Evolutionary conservation across 2,113 vertebrate species (phyloP).

Genomic region (Atlantisia rogersi): DNA sequence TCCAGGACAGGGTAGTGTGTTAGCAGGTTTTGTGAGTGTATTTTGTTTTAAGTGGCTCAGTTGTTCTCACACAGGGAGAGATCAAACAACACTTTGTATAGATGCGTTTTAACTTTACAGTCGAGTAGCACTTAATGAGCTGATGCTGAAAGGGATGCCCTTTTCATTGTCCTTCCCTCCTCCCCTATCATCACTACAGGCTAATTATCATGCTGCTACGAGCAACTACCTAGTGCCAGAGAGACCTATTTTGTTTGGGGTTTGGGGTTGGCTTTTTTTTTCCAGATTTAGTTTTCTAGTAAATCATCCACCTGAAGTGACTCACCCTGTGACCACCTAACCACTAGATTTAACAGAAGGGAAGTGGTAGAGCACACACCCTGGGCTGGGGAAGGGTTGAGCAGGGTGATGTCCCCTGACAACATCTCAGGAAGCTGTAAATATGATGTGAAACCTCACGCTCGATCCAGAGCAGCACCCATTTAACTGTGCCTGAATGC

Average conservation of each 20-base stretch:
- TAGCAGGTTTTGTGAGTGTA: neutral
- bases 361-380: neutral
- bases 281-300: neutral
- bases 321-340: neutral
- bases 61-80: neutral
- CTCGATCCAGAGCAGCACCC: neutral
- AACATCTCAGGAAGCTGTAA: neutral
- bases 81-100: neutral
- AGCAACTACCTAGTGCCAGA: neutral
- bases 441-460: neutral
- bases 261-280: neutral
- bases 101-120: neutral
- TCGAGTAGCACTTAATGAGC: neutral
- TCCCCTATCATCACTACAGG: neutral
- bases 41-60: neutral
- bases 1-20: neutral
- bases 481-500: neutral
- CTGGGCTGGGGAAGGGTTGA: neutral
- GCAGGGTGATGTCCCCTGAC: neutral
- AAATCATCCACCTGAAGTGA: neutral
- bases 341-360: neutral
- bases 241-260: neutral
- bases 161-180: neutral
- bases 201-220: neutral
- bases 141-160: neutral